Evolutionary conservation across 2,888 invertebrate genomes (phyloP).

Genomic region (Cryptus armator): DNA sequence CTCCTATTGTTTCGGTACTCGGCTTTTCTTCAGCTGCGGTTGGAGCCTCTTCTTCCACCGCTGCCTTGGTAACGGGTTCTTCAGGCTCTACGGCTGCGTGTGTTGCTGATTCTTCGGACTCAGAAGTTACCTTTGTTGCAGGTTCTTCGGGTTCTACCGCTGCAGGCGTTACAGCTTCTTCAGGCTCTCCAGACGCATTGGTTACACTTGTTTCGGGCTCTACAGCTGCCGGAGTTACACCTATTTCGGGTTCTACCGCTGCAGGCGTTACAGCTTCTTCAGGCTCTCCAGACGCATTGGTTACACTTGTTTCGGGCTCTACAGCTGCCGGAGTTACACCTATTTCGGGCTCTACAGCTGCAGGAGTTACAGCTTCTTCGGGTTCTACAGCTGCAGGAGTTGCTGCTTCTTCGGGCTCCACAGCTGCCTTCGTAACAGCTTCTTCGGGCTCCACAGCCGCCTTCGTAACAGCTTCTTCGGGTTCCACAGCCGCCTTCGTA

Average conservation of each 20-base stretch:
- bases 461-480: conserved; percentile 23
- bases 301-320: conserved; percentile 48
- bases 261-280: conserved; percentile 55
- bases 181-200: conserved; percentile 31
- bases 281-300: conserved; percentile 24
- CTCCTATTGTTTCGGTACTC: conserved; percentile 27
- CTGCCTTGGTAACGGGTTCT: conserved; percentile 5
- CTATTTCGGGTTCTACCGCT: neutral
- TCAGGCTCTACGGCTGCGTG: conserved; percentile 37
- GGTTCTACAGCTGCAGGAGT: conserved; percentile 41
- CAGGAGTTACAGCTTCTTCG: conserved; percentile 54
- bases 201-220: conserved; percentile 52
- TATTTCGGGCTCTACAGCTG: neutral
- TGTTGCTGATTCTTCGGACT: conserved; percentile 35
- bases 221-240: conserved; percentile 18
- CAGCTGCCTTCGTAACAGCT: conserved; percentile 56
- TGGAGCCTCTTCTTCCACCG: conserved; percentile 9
- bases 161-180: conserved; percentile 25
- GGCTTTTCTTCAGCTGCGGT: conserved; percentile 19
- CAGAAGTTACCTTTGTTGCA: conserved; percentile 39
- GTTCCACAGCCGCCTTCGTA: conserved; percentile 48
- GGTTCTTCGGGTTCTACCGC: neutral
- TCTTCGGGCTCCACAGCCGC: conserved; percentile 52
- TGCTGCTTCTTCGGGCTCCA: too few relatives aligned
- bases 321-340: conserved; percentile 16